These are phyloP conservation scores for Polypterus bichir DNA, from an alignment of 2,113 vertebrate species.

Conservation along the genomic window DNA sequence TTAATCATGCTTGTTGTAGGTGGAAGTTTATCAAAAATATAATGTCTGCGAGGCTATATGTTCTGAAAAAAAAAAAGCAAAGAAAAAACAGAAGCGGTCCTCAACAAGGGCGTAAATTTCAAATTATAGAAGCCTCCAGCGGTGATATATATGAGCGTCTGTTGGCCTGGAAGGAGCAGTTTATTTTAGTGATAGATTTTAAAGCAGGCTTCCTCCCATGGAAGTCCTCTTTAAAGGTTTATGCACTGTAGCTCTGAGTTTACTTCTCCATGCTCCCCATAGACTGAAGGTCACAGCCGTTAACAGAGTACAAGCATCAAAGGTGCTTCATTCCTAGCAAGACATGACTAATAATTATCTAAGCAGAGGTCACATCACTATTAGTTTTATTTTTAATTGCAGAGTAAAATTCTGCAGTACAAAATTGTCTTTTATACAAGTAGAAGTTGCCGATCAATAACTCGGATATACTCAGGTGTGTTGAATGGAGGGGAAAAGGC, in stretches of 20 bases:
- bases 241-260: conserved; percentile 49
- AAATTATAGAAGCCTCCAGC: conserved; percentile 56
- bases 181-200: conserved; percentile 75
- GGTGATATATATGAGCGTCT: conserved; percentile 66
- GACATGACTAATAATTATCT: not conserved
- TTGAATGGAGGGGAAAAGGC: too few species aligned
- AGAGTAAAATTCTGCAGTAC: too few species aligned
- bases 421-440: too few species aligned
- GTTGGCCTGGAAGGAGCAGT: conserved; percentile 57
- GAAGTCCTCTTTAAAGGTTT: conserved; percentile 59
- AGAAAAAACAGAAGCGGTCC: conserved; percentile 12
- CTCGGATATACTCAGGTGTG: too few species aligned
- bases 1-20: conserved; percentile 82
- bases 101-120: conserved; percentile 56
- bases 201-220: conserved; percentile 42
- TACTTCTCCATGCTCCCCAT: conserved; percentile 59
- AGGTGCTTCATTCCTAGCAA: conserved; percentile 48
- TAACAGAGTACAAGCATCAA: conserved; percentile 63
- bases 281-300: conserved; percentile 65
- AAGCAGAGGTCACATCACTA: conserved; percentile 10
- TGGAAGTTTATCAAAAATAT: conserved; percentile 87
- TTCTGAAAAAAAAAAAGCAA: conserved; percentile 35
- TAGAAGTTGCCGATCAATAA: too few species aligned
- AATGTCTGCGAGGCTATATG: conserved; percentile 57
- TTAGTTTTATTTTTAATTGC: not conserved